Base-by-base conservation (phyloP, 2,888 invertebrate species). In the Laspeyria flexula region DNA sequence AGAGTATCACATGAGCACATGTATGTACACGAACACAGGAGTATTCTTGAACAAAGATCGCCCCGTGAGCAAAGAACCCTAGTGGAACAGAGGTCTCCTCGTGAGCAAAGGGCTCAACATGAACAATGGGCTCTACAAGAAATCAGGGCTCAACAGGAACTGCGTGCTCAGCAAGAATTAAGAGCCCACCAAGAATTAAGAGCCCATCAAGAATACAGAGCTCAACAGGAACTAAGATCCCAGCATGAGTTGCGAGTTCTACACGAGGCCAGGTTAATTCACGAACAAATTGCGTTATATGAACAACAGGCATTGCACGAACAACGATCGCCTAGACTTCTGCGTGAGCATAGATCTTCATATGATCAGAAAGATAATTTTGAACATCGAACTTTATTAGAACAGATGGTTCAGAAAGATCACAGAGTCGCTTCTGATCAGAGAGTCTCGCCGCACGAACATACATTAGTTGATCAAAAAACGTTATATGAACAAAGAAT, bases 41-140 rank as follows among this genome's bases (percentile, higher is more conserved):
- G 41, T n/a, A n/a, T 13, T 13, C 34, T 40, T 37, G 43, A 43
- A 38, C 44, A 41, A 40, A 55, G 35, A 29, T 46, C 49, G 9
- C 27, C 48, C 3, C 41, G 35, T 7, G 48, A 49, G 9, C 33
- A 33, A 12, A 33, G 11, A 7, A 25, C 13, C 7, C 7, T 21
- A 21, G 10, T 52, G 15, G 43, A 58, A n/a, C 33, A 27, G 16
- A 35, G 33, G 18, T n/a, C 33, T 3, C 35, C 35, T 3, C 2
- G 18, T 0, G 37, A 18, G 6, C 21, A 18, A 4, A n/a, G 37
- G 13, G 31, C 16, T 34, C 34, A 40, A n/a, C 21, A 30, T 1
- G 43, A 43, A 6, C 33, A 23, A 6, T 25, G 15, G 15, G 9
- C 29, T 6, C 43, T 23, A 12, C 35, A 33, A 0, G 43, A 43